Percentiles rank a stretch among this genome's conserved stretches.
These are phyloP conservation scores for Podarcis cretensis DNA, from an alignment of 2,113 vertebrate species.

Conservation along the genomic window DNA sequence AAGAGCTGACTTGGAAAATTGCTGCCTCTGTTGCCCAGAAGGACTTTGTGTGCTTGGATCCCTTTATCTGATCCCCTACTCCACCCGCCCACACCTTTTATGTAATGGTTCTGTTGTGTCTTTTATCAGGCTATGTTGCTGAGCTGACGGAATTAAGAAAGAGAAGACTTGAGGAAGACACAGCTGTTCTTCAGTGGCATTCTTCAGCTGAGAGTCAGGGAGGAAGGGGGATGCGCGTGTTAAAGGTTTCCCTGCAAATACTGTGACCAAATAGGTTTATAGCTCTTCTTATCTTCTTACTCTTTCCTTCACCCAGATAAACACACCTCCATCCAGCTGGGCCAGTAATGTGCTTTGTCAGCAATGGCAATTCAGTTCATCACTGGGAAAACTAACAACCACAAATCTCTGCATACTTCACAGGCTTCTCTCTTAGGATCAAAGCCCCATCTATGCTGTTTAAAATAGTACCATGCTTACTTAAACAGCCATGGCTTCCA, in stretches of 20 bases:
- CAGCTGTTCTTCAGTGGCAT: neutral
- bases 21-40: fast-evolving
- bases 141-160: slow-evolving; percentile 43
- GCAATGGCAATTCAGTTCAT: neutral
- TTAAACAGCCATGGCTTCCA: no score
- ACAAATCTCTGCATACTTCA: neutral
- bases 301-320: neutral
- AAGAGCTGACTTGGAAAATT: neutral
- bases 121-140: slow-evolving; percentile 52
- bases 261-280: neutral
- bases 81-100: neutral
- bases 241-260: neutral
- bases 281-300: slow-evolving; percentile 1
- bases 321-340: fast-evolving
- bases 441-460: no score
- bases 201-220: neutral
- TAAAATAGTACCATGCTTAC: no score
- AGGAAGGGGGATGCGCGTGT: neutral
- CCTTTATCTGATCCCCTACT: slow-evolving; percentile 38
- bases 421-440: neutral
- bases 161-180: neutral
- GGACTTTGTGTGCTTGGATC: neutral
- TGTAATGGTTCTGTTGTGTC: neutral
- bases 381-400: neutral
- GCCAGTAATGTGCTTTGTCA: fast-evolving